phyloP scores from a whole-genome alignment of 2,113 vertebrate species.

The Bufo gargarizans region DNA sequence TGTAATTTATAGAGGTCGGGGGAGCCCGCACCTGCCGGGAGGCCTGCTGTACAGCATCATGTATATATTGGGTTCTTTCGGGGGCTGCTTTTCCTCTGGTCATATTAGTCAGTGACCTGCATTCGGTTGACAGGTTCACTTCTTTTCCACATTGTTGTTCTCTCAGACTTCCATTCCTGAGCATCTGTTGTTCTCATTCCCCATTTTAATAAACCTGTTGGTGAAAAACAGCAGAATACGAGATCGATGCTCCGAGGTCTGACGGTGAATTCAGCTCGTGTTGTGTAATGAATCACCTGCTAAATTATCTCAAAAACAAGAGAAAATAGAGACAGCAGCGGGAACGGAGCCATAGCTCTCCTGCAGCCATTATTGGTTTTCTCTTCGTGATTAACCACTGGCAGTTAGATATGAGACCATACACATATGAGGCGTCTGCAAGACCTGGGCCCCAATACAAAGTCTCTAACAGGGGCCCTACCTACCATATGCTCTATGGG shows the following conservation, averaged over 20 bases:
- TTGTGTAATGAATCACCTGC: conserved; percentile 25
- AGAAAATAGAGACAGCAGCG: not conserved
- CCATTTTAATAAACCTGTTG: conserved; percentile 18
- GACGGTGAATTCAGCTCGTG: not conserved
- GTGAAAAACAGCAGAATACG: conserved; percentile 14
- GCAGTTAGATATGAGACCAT: not conserved
- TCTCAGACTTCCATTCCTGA: not conserved
- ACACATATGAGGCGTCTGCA: not conserved
- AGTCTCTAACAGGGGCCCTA: too few relatives aligned
- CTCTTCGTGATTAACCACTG: not conserved
- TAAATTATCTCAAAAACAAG: not conserved
- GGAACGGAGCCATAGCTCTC: not conserved
- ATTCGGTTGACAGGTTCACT: not conserved
- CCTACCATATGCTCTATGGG: not conserved
- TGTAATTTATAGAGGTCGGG: not conserved
- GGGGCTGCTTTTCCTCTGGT: conserved; percentile 5
- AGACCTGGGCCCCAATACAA: not conserved
- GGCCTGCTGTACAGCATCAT: not conserved
- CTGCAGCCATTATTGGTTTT: not conserved
- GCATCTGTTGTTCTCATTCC: conserved; percentile 37
- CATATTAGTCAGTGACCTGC: not conserved
- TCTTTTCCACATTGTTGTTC: conserved; percentile 17
- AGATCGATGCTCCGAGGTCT: not conserved
- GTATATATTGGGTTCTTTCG: not conserved
- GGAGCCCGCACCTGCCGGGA: not conserved